Evolutionary conservation across 2,797 vertebrate genomes (phyloP), one percentile per base, ranked within the genome.

Genomic region (Anguilla megastoma): DNA sequence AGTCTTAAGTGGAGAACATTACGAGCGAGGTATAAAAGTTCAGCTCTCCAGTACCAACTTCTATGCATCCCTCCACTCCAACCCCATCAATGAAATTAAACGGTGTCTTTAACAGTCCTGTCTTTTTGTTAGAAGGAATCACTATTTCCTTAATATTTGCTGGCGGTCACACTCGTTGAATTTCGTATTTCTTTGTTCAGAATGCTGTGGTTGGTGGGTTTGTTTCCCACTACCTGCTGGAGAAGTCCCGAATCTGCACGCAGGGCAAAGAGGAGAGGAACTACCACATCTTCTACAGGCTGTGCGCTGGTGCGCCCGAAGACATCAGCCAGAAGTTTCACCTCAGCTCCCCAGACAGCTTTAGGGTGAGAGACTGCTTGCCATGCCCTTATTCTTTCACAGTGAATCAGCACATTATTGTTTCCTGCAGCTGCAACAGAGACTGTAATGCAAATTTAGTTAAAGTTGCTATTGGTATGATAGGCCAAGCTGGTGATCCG

Each of bases 201-300:
- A 97, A 97, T 83, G 92, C 96, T 0, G 98, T 99, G 76, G 98
- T 99, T 36, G 98, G 98, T 41, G 98, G 98, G 89, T 99, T 99
- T 90, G 98, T 99, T 88, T 99, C 98, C 0, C 98, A 99, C 94
- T 99, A 99, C 94, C 97, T 99, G 89, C 96, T 99, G 95, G 98
- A 99, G 95, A 99, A 99, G 95, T 99, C 98, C 2, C 96, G 98
- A 89, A 99, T 99, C 94, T 99, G 98, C 94, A 95, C 95, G 14
- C 98, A 99, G 92, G 94, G 98, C 88, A 93, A 96, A 10, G 98
- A 99, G 91, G 98, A 99, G 96, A 97, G 98, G 88, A 99, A 99
- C 96, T 99, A 99, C 21, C 98, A 99, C 94, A 98, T 99, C 90
- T 99, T 99, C 94, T 99, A 99, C 93, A 96, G 98, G 18, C 96